Percentiles rank a stretch among this genome's conserved stretches.
Conservation (phyloP, 2,797 vertebrate species). For the Parauchenoglanis punctatus region DNA sequence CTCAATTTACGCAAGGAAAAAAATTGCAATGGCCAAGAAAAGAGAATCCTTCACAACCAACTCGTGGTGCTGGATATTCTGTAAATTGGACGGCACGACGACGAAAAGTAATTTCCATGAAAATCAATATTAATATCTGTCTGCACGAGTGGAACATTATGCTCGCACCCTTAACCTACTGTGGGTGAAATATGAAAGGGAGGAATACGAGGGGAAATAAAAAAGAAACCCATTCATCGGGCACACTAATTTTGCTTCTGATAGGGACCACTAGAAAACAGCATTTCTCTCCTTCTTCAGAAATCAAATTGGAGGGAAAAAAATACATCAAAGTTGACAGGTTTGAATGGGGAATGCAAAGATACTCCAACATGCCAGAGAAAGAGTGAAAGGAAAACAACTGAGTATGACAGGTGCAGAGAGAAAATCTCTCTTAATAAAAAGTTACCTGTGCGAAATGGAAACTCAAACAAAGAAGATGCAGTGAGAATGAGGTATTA, state of each 20-base stretch:
- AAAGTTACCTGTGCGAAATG: conserved; percentile 17
- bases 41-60: conserved; percentile 45
- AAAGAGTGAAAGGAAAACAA: conserved; percentile 14
- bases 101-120: conserved; percentile 57
- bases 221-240: conserved; percentile 49
- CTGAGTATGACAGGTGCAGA: conserved; percentile 6
- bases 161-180: conserved; percentile 48
- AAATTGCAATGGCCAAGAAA: conserved; percentile 39
- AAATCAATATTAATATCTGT: conserved; percentile 59
- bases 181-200: conserved; percentile 52
- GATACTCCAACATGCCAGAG: conserved; percentile 7
- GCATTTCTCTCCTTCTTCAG: conserved; percentile 43
- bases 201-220: conserved; percentile 30
- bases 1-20: conserved; percentile 46
- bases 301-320: conserved; percentile 38
- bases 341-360: conserved; percentile 24
- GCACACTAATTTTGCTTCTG: conserved; percentile 46
- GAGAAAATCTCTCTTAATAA: conserved; percentile 23
- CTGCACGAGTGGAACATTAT: conserved; percentile 50
- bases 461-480: conserved; percentile 13
- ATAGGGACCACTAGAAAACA: conserved; percentile 38
- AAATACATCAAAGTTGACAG: conserved; percentile 49
- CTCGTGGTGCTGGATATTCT: conserved; percentile 40
- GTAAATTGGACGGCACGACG: conserved; percentile 51
- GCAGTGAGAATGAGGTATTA: background rate